A percentile compares a stretch with the other conserved stretches of the same genome.
Conservation (phyloP, 2,113 vertebrate species). For the Zosterops japonicus region DNA sequence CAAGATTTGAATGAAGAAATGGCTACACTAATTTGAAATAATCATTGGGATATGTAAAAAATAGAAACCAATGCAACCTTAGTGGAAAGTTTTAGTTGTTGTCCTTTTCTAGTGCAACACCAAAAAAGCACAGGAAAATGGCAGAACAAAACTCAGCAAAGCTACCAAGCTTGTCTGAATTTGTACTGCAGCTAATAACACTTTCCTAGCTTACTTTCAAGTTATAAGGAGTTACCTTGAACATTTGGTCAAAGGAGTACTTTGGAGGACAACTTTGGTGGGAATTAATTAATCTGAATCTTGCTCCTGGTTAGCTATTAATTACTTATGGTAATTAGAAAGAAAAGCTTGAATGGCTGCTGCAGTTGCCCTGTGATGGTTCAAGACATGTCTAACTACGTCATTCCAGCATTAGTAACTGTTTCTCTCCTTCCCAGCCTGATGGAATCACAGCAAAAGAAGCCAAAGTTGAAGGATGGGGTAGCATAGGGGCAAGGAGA, state of each 20-base stretch:
- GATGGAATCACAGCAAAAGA: background rate
- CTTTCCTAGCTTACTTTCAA: background rate
- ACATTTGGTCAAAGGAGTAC: background rate
- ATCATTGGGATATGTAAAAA: background rate
- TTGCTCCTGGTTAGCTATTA: background rate
- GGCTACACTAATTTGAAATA: background rate
- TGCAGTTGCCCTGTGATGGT: background rate
- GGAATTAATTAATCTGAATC: conserved; percentile 8
- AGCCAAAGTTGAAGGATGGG: background rate
- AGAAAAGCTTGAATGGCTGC: background rate
- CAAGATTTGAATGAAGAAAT: background rate
- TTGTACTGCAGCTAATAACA: background rate
- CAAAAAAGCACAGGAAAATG: background rate
- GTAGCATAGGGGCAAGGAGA: background rate
- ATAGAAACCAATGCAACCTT: background rate
- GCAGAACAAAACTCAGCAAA: background rate
- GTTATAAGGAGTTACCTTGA: background rate
- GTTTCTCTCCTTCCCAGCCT: background rate
- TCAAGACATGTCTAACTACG: background rate
- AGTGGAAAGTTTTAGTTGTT: background rate
- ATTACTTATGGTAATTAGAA: background rate
- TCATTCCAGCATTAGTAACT: background rate
- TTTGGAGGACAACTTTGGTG: background rate
- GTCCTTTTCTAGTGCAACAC: background rate
- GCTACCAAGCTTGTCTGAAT: background rate